Conservation (phyloP, 2,797 vertebrate genomes). For the Somateria mollissima region DNA sequence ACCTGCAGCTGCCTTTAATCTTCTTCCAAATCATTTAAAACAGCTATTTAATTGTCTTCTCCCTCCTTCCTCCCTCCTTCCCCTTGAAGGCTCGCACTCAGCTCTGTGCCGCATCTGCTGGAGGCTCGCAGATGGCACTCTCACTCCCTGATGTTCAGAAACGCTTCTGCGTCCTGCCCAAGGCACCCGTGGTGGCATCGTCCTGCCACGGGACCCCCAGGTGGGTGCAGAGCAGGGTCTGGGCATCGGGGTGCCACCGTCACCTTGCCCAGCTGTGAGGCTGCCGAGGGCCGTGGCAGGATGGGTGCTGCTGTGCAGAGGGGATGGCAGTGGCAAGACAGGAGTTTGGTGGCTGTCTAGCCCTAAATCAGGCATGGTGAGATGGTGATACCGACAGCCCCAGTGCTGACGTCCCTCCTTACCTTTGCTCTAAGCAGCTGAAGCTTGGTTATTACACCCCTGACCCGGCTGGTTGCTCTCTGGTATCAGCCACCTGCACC, state of each 20-base stretch:
- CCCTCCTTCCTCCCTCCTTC: not conserved
- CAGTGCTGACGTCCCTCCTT: not conserved
- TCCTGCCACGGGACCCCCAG: not conserved
- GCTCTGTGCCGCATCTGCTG: constrained; percentile 56
- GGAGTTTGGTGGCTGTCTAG: not conserved
- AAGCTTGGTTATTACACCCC: not conserved
- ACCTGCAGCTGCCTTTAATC: constrained; percentile 48
- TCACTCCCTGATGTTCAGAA: not conserved
- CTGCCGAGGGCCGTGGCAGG: accelerated
- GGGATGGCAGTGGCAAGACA: accelerated
- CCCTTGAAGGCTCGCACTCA: not conserved
- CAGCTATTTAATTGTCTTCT: constrained; percentile 53
- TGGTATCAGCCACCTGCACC: accelerated
- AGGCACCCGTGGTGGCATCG: not conserved
- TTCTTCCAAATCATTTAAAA: constrained; percentile 42
- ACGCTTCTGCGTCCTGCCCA: not conserved
- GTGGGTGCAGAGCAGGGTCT: not conserved
- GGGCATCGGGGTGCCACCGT: accelerated
- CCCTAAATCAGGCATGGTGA: not conserved
- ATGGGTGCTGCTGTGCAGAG: not conserved
- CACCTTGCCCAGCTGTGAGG: not conserved
- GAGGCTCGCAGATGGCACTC: constrained; percentile 36
- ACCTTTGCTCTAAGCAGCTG: accelerated
- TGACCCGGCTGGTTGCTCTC: not conserved
- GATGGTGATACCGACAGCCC: not conserved